Evolutionary conservation across 2,113 vertebrate genomes (phyloP).

Genomic region (Sturnus vulgaris): DNA sequence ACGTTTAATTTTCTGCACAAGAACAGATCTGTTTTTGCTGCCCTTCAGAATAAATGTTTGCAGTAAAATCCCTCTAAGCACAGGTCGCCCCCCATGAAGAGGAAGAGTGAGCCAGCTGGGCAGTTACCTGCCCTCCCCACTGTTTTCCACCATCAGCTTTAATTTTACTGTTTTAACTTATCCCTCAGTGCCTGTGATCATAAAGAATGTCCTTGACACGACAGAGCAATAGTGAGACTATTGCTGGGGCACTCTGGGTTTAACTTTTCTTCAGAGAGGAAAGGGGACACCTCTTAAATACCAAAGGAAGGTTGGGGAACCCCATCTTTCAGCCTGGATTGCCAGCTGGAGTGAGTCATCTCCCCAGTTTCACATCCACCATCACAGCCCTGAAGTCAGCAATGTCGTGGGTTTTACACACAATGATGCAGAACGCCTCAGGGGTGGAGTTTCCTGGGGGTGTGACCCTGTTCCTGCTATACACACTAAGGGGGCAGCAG

Average conservation of each 20-base stretch:
- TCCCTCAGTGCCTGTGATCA: fast-evolving
- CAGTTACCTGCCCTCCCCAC: background rate
- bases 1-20: background rate
- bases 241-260: background rate
- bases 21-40: background rate
- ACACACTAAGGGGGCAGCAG: background rate
- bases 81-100: fast-evolving
- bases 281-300: background rate
- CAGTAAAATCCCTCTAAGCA: background rate
- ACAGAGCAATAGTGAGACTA: background rate
- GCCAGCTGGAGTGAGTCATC: background rate
- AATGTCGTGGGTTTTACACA: fast-evolving
- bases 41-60: background rate
- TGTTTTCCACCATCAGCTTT: background rate
- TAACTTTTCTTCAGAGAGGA: background rate
- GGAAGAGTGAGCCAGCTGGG: background rate
- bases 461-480: background rate
- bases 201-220: background rate
- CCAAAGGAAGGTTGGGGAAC: background rate
- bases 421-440: fast-evolving
- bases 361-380: background rate
- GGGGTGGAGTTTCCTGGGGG: background rate
- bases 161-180: background rate
- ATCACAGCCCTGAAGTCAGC: background rate
- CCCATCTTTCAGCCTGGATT: background rate